Evolutionary conservation across 2,113 vertebrate species (phyloP).

Genomic region (Sminthopsis crassicaudata): DNA sequence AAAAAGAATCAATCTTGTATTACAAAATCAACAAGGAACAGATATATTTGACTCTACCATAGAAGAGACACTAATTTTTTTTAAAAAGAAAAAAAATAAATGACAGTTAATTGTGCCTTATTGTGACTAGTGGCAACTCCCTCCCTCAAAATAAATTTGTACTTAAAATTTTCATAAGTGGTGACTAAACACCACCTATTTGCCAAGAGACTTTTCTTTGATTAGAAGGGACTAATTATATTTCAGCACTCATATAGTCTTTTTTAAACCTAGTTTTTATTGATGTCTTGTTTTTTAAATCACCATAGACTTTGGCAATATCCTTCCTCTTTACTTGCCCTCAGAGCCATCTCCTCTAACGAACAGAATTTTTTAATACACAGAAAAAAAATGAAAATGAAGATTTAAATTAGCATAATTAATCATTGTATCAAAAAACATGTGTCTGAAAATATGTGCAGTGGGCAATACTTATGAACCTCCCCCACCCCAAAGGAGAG

Average conservation of each 20-base stretch:
- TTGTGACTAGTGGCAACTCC: not conserved
- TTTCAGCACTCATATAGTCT: not conserved
- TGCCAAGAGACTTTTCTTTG: not conserved
- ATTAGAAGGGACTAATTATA: not conserved
- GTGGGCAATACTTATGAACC: not conserved
- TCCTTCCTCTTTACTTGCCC: not conserved
- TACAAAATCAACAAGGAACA: not conserved
- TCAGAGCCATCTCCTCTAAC: not conserved
- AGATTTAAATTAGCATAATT: not conserved
- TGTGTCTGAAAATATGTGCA: not conserved
- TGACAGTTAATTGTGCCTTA: constrained; percentile 2
- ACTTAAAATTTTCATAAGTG: not conserved
- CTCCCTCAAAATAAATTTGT: not conserved
- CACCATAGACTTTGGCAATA: not conserved
- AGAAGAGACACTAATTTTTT: not conserved
- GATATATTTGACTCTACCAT: not conserved
- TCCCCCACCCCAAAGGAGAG: too few relatives aligned
- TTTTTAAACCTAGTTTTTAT: not conserved
- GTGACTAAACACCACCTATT: not conserved
- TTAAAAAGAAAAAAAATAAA: constrained; percentile 1
- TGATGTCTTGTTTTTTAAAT: not conserved
- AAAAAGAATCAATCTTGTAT: not conserved
- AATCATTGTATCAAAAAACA: not conserved
- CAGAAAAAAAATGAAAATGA: not conserved
- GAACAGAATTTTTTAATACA: not conserved